Evolutionary conservation across 2,797 vertebrate genomes (phyloP).

Genomic region (Myotis planiceps): DNA sequence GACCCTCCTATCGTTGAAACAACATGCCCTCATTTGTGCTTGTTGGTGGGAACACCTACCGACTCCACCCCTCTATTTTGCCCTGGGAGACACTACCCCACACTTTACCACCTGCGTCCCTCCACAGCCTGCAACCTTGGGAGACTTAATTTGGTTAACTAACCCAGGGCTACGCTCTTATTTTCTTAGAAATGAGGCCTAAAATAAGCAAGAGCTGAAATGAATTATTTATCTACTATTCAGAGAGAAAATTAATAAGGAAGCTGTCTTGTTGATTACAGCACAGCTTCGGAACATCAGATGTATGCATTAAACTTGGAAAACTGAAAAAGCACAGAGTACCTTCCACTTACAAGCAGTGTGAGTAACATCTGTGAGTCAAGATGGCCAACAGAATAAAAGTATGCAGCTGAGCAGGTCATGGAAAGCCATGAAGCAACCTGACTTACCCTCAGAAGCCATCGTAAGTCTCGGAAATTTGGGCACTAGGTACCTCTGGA

Average conservation of each 20-base stretch:
- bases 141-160: neutral
- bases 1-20: neutral
- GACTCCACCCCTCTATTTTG: neutral
- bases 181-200: conserved; percentile 39
- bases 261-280: neutral
- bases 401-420: neutral
- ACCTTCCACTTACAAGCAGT: neutral
- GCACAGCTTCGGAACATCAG: neutral
- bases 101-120: no score
- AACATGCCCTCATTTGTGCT: no score
- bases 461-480: neutral
- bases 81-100: neutral
- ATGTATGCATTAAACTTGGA: neutral
- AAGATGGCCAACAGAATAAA: neutral
- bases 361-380: neutral
- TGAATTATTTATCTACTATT: conserved; percentile 7
- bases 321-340: neutral
- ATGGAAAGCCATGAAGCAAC: neutral
- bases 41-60: rapidly evolving
- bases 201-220: conserved; percentile 1
- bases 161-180: neutral
- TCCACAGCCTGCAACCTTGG: neutral
- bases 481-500: neutral
- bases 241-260: neutral
- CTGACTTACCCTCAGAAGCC: neutral